Base-by-base conservation (phyloP, 2,888 invertebrate species). In the Torymus aiolomorphi region DNA sequence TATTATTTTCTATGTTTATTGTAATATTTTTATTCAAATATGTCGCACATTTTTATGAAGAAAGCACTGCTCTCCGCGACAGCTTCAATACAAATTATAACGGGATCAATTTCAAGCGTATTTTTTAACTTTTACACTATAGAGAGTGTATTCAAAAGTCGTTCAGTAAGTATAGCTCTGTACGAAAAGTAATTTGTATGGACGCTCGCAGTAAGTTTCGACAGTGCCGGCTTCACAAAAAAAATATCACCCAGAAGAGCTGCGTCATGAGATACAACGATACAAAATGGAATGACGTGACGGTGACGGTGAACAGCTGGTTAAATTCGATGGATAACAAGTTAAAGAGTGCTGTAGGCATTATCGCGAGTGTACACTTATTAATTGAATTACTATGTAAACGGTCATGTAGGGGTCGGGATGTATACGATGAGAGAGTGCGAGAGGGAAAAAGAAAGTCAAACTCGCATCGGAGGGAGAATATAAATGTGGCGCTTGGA, bases 311-410 rank as follows among this genome's bases (percentile, higher is more conserved):
- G 42, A 62, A 71, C 57, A 71, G 57, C 71, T 71, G 57, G 65
- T 77, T 77, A 77, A 69, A 49, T 77, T 57, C 57, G 16, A 71
- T 71, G 76, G 51, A 61, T 24, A 56, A 42, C 3, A 62, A 63
- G 76, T 67, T 75, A 75, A 42, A 63, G 42, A 56, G 56, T 65
- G 70, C 49, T 65, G 65, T 42, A 42, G 5, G 31, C 51, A 69
- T 69, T 76, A 69, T 62, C 62, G 31, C 42, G 14, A 14, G 54
- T 52, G 42, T 62, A 51, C 31, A 18, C 57, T 52, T 61, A 69
- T 69, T 62, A 76, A 76, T 70, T 42, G 63, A 70, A 70, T 70
- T 70, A 63, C 57, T 20, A 63, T 70, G 76, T 70, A 69, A 66
- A 69, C 67, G 62, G 16, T 8, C 5, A 42, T 42, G 42, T 42